Base-by-base conservation (phyloP, 1,140 invertebrate species). In the Sesamia nonagrioides region DNA sequence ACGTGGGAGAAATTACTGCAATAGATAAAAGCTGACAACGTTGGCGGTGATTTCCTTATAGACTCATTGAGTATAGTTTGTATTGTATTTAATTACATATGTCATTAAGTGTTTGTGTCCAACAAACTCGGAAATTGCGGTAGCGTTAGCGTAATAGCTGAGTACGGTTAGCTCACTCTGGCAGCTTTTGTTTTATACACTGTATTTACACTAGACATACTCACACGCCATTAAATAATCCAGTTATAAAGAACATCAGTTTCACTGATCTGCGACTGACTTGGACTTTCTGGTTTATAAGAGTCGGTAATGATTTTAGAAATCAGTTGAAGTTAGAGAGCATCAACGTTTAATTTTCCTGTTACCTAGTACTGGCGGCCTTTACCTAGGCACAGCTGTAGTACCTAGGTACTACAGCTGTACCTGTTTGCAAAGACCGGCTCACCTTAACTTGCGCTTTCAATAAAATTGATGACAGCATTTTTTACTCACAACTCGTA, bases 1-100 rank as follows among this genome's bases (percentile, higher is more conserved):
- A 81, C 83, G 82, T 83, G 80, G 82, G 87, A 82, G 87, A 87
- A 86, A 89, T 84, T 82, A 80, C 61, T 68, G 58, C 74, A 56
- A 48, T 76, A 69, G 56, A 77, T 78, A 75, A 73, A 68, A 61
- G 48, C 35, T 77, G 17, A 40, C 33, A 48, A 75, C 40, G 45
- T 73, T 54, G 42, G 68, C 21, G 48, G 56, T 42, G 42, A 60
- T 40, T 58, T 37, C 68, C 42, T 63, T 60, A 72, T 63, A 17
- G 8, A 50, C 18, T 27, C 35, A 66, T 42, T 66, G 21, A 66
- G 61, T 66, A 13, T 9, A 18, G 60, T 40, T 63, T 66, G 17
- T 63, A 37, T 18, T 42, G 7, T 9, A 66, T 66, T 66, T 66
- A 66, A 66, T 66, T 63, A 63, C 40, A 48, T 17, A 13, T 68